A percentile compares a stretch with the other conserved stretches of the same genome.
phyloP scores from a whole-genome alignment of 2,888 invertebrate species.

The Amphiduros pacificus region DNA sequence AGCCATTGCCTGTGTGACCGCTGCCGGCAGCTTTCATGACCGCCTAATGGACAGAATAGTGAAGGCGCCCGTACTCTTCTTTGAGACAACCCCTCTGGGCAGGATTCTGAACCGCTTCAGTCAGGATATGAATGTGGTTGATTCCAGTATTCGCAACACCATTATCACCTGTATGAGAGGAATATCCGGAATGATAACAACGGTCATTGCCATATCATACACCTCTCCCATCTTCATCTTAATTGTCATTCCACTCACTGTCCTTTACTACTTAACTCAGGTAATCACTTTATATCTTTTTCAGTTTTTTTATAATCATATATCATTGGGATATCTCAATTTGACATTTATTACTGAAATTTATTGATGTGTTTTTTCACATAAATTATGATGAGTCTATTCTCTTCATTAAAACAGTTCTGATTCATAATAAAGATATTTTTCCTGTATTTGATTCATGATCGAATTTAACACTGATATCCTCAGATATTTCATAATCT shows the following conservation, averaged over 20 bases:
- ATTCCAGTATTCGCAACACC: constrained; percentile 24
- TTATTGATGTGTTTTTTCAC: too few relatives aligned
- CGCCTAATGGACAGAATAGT: constrained; percentile 45
- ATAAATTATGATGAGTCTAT: too few relatives aligned
- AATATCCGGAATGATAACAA: constrained; percentile 31
- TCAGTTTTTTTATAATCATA: too few relatives aligned
- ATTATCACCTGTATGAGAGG: constrained; percentile 27
- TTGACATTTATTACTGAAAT: too few relatives aligned
- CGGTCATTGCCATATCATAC: constrained; percentile 39
- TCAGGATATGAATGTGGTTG: constrained; percentile 38
- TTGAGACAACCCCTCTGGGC: constrained; percentile 41
- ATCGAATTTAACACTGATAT: too few relatives aligned
- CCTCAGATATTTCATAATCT: too few relatives aligned
- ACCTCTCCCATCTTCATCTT: constrained; percentile 40
- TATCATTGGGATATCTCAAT: too few relatives aligned
- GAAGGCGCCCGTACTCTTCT: constrained; percentile 45
- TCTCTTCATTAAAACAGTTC: too few relatives aligned
- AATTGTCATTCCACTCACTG: constrained; percentile 36
- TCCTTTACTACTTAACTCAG: constrained; percentile 45
- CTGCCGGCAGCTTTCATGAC: constrained; percentile 45
- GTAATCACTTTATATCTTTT: too few relatives aligned
- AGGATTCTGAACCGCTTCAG: constrained; percentile 43
- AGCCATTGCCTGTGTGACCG: constrained; percentile 51
- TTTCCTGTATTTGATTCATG: too few relatives aligned
- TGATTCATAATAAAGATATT: too few relatives aligned